A percentile compares a stretch with the other conserved stretches of the same genome.
Conservation (phyloP, 2,797 vertebrate genomes). For the Basileuterus tristriatus region DNA sequence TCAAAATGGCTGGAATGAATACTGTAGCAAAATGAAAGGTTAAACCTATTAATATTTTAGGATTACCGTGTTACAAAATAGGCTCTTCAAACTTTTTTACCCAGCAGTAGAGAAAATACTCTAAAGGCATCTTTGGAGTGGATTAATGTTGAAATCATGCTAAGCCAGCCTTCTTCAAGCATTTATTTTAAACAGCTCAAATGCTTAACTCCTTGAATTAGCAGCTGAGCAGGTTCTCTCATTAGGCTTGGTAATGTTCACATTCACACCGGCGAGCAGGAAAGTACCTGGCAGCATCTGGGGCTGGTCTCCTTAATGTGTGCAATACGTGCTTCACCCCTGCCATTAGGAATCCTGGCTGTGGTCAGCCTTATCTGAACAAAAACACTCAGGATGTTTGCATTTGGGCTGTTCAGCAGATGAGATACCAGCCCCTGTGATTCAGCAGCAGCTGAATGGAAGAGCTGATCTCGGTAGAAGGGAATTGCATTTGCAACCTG, state of each 20-base stretch:
- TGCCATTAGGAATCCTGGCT: not conserved
- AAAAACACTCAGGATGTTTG: conserved; percentile 20
- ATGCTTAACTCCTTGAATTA: conserved; percentile 25
- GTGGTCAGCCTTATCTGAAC: not conserved
- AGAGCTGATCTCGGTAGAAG: not conserved
- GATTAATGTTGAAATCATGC: conserved; percentile 35
- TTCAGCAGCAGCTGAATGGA: not conserved
- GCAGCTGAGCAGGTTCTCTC: not conserved
- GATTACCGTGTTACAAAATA: not conserved
- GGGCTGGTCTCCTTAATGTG: not conserved
- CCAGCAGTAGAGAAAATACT: not conserved
- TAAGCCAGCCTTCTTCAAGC: conserved; percentile 15
- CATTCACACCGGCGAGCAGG: not conserved
- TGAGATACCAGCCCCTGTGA: not conserved
- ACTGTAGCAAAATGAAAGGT: not conserved
- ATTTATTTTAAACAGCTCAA: conserved; percentile 17
- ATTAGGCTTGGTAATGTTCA: not conserved
- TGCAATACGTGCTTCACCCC: not conserved
- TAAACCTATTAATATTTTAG: not conserved
- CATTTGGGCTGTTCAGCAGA: not conserved
- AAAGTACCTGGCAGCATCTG: not conserved
- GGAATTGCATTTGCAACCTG: fast-evolving
- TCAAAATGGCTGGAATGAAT: not conserved
- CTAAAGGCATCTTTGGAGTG: not conserved
- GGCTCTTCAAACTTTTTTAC: not conserved